Evolutionary conservation across 1,140 invertebrate genomes (phyloP).

Genomic region (Zaprionus kolodkinae): DNA sequence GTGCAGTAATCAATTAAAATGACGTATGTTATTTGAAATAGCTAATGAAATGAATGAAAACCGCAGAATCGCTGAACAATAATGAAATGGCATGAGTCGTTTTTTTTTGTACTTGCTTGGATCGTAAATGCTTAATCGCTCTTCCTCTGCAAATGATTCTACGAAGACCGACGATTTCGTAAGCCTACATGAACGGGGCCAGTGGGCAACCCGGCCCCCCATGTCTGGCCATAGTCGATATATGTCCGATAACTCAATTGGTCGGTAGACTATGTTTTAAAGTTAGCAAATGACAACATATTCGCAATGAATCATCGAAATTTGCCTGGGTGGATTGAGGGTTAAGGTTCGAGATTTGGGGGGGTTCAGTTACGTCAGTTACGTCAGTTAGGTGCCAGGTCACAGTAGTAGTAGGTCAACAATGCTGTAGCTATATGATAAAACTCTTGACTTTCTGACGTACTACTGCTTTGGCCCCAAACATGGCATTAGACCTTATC

Average conservation of each 20-base stretch:
- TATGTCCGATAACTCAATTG: constrained; percentile 7
- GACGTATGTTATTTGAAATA: too few species aligned
- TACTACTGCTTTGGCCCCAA: not conserved
- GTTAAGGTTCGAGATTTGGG: not conserved
- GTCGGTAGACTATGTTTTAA: not conserved
- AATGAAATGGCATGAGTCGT: constrained; percentile 7
- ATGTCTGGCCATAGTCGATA: not conserved
- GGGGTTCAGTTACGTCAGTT: not conserved
- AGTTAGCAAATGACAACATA: not conserved
- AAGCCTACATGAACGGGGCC: not conserved
- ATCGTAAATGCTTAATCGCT: not conserved
- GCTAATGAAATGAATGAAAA: not conserved
- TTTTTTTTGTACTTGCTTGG: not conserved
- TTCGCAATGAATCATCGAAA: not conserved
- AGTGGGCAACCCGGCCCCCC: too few species aligned
- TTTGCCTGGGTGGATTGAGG: not conserved
- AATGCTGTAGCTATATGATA: not conserved
- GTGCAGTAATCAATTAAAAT: too few species aligned
- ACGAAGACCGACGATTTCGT: not conserved
- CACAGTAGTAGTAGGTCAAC: not conserved
- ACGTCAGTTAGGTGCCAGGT: not conserved
- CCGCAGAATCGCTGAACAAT: not conserved
- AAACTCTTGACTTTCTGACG: not conserved
- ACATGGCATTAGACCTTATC: not conserved
- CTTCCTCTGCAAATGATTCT: constrained; percentile 5